Base-by-base conservation (phyloP, 64 coral and sea anemone genomes). In the Stichodactyla helianthus region DNA sequence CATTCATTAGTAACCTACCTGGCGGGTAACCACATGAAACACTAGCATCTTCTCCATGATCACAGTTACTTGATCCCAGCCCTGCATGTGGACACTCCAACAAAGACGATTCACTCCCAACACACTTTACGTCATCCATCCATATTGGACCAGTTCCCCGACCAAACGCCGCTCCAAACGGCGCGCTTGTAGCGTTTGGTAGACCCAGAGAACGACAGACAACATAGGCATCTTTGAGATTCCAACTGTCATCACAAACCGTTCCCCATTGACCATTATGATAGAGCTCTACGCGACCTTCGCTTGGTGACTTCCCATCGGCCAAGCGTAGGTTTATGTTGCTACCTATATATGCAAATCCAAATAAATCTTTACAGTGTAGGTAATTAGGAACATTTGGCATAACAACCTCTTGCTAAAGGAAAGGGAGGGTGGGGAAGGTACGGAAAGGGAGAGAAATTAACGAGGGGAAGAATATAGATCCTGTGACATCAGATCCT, bases 51-150 rank as follows among this genome's bases (percentile, higher is more conserved):
- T 55, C 19, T 16, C 9, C 12, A 64, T 85, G 83, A 7, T 82
- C 64, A 79, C 27, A 85, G 19, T 19, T 28, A 20, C 53, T 14
- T 26, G 14, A 74, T 22, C 82, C 67, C 82, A 59, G 60, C 27
- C 83, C 82, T 13, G 6, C 11, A 71, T 85, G 19, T 4, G 51
- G 82, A 27, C 89, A 90, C 31, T 84, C 56, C 19, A 53, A 52
- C 19, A 90, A 31, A 68, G 50, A 58, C 23, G 61, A 50, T 59
- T 90, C 89, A 20, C 23, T 84, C 12, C 89, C 89, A n/a, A 14
- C 20, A 57, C 89, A 90, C 3, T 25, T 53, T n/a, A 90, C n/a
- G 16, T 77, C 55, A 17, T 26, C 14, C 55, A 90, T 7, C 89
- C 82, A 85, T 53, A 85, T 76, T 19, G 7, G 26, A 18, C 63